Evolutionary conservation across 2,888 invertebrate species (phyloP).

Genomic region (Tetranychus piercei): DNA sequence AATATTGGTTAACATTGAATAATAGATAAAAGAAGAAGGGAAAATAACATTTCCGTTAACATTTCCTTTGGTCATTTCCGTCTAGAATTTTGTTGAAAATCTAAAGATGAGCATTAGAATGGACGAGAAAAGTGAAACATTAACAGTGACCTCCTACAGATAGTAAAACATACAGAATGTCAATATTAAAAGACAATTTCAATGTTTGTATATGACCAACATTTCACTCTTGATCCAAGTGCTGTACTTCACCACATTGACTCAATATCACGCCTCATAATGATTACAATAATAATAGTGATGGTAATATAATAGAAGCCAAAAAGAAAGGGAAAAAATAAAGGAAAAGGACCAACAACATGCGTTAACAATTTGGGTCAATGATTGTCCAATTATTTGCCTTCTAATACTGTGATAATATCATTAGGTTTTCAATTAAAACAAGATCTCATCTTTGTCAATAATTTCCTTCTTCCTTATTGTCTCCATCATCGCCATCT

Average conservation of each 20-base stretch:
- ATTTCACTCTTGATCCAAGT: background rate
- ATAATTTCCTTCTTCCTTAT: background rate
- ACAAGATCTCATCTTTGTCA: too few relatives aligned
- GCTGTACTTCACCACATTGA: background rate
- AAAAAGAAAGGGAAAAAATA: background rate
- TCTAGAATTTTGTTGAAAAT: background rate
- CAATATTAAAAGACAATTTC: background rate
- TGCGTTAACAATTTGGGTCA: background rate
- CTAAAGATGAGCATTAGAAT: background rate
- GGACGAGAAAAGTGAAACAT: background rate
- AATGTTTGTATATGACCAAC: background rate
- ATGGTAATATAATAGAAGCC: background rate
- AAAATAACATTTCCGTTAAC: background rate
- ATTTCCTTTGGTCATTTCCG: background rate
- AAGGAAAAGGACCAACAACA: background rate
- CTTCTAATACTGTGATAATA: background rate
- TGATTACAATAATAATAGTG: background rate
- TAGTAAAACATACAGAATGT: background rate
- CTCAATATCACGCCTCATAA: background rate
- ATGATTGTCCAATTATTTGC: background rate
- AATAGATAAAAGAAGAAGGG: background rate
- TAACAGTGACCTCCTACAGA: background rate
- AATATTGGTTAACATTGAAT: background rate
- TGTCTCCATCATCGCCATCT: background rate
- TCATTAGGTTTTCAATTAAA: background rate